A percentile compares a stretch with the other conserved stretches of the same genome.
Evolutionary conservation across 2,113 vertebrate species (phyloP).

Genomic region (Hoplias malabaricus): DNA sequence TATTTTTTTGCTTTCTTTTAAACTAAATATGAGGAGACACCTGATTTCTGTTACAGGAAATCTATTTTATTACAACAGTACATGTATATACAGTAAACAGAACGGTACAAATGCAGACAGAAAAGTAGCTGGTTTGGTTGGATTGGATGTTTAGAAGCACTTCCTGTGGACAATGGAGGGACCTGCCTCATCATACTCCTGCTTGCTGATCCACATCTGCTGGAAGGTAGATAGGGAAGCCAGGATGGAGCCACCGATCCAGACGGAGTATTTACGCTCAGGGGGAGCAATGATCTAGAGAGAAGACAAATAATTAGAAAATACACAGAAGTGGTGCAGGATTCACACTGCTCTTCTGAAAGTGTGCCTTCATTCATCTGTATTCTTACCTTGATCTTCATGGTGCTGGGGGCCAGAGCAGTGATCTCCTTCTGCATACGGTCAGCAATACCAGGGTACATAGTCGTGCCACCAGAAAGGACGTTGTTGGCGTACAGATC

Average conservation of each 20-base stretch:
- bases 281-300: constrained; percentile 96
- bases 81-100: constrained; percentile 78
- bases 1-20: constrained; percentile 52
- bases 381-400: constrained; percentile 77
- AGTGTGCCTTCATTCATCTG: background rate
- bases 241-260: constrained; percentile 99
- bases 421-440: constrained; percentile 81
- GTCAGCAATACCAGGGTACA: constrained; percentile 76
- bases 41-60: constrained; percentile 65
- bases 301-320: constrained; percentile 3
- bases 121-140: constrained; percentile 46
- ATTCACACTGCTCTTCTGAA: background rate
- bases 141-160: constrained; percentile 85
- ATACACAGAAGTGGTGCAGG: background rate
- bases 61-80: constrained; percentile 77
- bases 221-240: constrained; percentile 99
- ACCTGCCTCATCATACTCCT: constrained; percentile 95
- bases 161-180: constrained; percentile 98
- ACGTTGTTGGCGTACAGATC: constrained; percentile 77
- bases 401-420: constrained; percentile 76
- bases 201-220: constrained; percentile 99
- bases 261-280: constrained; percentile 97
- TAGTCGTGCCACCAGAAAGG: constrained; percentile 74
- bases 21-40: constrained; percentile 11
- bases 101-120: constrained; percentile 70